A percentile compares a stretch with the other conserved stretches of the same genome.
Conservation (phyloP, 2,888 invertebrate genomes). For the Spilosoma lubricipeda region DNA sequence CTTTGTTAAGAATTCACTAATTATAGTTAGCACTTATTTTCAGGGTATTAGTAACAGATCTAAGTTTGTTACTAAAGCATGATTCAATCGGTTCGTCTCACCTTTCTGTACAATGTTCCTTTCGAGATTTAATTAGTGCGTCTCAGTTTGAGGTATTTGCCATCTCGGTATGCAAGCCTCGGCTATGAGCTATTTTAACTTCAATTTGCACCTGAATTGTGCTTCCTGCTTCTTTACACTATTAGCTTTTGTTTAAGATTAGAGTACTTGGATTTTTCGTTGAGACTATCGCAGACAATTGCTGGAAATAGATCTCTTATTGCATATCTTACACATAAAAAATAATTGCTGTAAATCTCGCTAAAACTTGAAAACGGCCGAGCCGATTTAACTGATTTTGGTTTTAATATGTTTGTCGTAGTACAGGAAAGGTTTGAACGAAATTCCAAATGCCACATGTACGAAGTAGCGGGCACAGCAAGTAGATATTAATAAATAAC, state of each 20-base stretch:
- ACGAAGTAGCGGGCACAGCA: too few relatives aligned
- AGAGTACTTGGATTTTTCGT: too few relatives aligned
- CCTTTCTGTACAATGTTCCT: slow-evolving; percentile 61
- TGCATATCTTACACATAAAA: too few relatives aligned
- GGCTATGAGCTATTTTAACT: slow-evolving; percentile 56
- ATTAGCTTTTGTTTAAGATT: slow-evolving; percentile 12
- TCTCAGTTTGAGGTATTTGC: slow-evolving; percentile 60
- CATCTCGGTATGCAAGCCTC: slow-evolving; percentile 57
- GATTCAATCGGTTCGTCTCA: slow-evolving; percentile 52
- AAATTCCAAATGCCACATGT: too few relatives aligned
- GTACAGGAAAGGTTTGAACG: too few relatives aligned
- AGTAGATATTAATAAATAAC: too few relatives aligned
- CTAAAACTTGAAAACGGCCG: too few relatives aligned
- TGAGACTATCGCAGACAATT: too few relatives aligned
- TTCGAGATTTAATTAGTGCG: slow-evolving; percentile 73
- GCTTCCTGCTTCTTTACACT: slow-evolving; percentile 51
- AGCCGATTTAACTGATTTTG: too few relatives aligned
- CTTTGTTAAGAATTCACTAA: neutral
- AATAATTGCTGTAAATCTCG: too few relatives aligned
- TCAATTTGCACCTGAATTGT: slow-evolving; percentile 45
- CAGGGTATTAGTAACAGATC: slow-evolving; percentile 16
- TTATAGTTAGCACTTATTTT: slow-evolving; percentile 14
- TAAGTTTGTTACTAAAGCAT: slow-evolving; percentile 51
- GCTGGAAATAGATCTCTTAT: too few relatives aligned
- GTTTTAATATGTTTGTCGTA: too few relatives aligned